These are phyloP conservation scores for Kryptopterus vitreolus DNA, from an alignment of 2,797 vertebrate genomes.

Conservation along the genomic window DNA sequence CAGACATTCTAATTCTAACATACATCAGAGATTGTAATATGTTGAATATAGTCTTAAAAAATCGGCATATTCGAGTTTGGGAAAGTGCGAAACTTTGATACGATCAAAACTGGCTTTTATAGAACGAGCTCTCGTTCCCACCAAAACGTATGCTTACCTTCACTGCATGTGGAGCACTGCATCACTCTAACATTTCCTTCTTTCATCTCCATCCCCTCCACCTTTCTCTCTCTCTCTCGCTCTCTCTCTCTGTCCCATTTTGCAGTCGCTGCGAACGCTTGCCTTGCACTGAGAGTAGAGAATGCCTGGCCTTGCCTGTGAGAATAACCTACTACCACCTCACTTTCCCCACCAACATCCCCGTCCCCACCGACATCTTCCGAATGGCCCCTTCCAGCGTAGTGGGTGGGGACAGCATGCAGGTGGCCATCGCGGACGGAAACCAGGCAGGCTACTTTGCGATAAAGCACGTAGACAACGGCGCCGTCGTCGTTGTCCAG, in stretches of 20 bases:
- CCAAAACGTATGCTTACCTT: constrained; percentile 39
- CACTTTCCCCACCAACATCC: constrained; percentile 96
- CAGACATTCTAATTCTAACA: too few species aligned
- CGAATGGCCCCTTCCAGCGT: constrained; percentile 92
- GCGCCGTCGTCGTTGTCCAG: constrained; percentile 86
- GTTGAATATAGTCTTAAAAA: too few species aligned
- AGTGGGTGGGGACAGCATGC: constrained; percentile 85
- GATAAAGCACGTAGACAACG: constrained; percentile 76
- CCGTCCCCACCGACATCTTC: constrained; percentile 91
- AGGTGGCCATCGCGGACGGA: constrained; percentile 86
- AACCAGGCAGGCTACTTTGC: constrained; percentile 89
- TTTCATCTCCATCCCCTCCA: constrained; percentile 58
- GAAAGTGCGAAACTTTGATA: too few species aligned
- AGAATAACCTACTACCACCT: constrained; percentile 98
- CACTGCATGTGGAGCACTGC: constrained; percentile 75
- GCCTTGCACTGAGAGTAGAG: constrained; percentile 92
- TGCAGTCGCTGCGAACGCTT: constrained; percentile 99
- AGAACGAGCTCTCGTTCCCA: neutral
- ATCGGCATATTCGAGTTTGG: too few species aligned
- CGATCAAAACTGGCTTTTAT: neutral
- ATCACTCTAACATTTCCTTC: constrained; percentile 56
- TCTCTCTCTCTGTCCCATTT: constrained; percentile 67
- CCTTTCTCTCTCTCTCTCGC: constrained; percentile 60
- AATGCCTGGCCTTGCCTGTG: constrained; percentile 93
- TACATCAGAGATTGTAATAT: too few species aligned